Conservation (phyloP, 2,113 vertebrate species). For the Myanophis thanlyinensis region DNA sequence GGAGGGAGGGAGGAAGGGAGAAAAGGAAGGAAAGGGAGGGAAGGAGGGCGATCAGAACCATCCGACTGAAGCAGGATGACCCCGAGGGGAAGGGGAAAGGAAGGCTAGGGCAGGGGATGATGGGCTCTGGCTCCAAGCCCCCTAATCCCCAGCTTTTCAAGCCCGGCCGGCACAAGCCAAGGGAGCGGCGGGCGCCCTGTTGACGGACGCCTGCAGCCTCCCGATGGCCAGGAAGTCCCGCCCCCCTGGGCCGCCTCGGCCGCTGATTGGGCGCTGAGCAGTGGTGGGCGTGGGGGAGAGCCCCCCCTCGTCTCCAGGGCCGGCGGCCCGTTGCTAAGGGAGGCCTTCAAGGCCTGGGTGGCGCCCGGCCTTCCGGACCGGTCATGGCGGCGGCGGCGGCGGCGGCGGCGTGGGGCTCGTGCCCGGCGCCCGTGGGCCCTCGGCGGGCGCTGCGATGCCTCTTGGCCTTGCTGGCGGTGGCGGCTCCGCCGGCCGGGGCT, state of each 20-base stretch:
- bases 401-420: not conserved
- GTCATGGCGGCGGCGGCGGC: not conserved
- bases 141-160: not conserved
- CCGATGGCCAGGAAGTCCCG: not conserved
- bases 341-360: not conserved
- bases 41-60: no score
- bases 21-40: no score
- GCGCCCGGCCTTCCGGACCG: not conserved
- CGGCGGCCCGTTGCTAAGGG: not conserved
- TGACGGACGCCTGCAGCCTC: not conserved
- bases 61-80: no score
- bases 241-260: not conserved
- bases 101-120: not conserved
- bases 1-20: not conserved
- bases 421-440: not conserved
- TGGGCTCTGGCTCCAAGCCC: not conserved
- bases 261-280: not conserved
- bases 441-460: not conserved
- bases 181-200: not conserved
- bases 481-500: conserved; percentile 19
- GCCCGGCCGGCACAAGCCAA: not conserved
- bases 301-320: conserved; percentile 17
- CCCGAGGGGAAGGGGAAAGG: not conserved
- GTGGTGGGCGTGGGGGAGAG: not conserved
- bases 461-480: not conserved